These are phyloP conservation scores for Columba janthina DNA, from an alignment of 2,113 vertebrate genomes.

Conservation along the genomic window DNA sequence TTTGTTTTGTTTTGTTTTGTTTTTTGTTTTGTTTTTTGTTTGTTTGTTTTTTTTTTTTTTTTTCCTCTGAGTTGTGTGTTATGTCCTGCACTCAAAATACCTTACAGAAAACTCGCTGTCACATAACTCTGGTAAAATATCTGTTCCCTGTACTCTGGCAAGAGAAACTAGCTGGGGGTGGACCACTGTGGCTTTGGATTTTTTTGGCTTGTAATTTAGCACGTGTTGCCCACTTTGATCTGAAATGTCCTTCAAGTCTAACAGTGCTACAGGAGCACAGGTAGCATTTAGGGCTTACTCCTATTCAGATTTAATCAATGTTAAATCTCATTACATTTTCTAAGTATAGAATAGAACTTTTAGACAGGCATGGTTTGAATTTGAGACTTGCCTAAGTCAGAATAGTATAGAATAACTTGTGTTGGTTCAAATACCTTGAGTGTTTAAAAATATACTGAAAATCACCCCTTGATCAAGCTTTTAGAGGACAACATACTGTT, in stretches of 20 bases:
- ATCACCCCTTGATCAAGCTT: not conserved
- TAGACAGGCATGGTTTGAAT: not conserved
- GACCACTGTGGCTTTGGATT: not conserved
- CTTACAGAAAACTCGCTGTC: not conserved
- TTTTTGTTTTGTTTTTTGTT: too few species aligned
- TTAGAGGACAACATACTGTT: not conserved
- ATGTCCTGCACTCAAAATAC: not conserved
- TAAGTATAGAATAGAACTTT: not conserved
- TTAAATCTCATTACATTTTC: not conserved
- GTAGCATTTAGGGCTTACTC: not conserved
- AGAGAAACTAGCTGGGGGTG: not conserved
- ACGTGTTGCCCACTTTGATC: accelerated
- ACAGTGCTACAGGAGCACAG: not conserved
- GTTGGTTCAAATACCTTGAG: not conserved
- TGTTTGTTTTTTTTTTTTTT: not conserved
- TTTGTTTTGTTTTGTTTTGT: too few species aligned
- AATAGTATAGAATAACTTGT: not conserved
- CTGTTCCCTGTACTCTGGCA: not conserved
- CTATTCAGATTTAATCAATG: not conserved
- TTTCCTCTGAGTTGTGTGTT: not conserved
- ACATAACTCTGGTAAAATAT: not conserved
- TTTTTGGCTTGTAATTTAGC: not conserved
- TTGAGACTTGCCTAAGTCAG: not conserved
- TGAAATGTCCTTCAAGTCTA: not conserved
- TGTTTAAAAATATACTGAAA: not conserved